Percentiles rank a stretch among this genome's conserved stretches.
phyloP scores from a whole-genome alignment of 2,888 invertebrate species.

The Xestobium rufovillosum region DNA sequence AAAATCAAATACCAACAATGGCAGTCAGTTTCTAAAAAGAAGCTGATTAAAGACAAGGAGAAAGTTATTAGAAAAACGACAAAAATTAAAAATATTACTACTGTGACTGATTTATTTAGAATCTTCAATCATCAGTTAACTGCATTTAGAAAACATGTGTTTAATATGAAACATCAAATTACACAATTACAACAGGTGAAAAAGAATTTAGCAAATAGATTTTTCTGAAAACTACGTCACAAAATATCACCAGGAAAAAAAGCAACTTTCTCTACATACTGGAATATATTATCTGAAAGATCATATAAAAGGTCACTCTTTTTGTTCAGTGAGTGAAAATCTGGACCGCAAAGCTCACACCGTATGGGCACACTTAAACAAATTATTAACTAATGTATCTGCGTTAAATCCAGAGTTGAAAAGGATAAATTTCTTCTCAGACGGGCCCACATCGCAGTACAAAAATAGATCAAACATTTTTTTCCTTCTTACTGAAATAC shows the following conservation, averaged over 20 bases:
- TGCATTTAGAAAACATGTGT: slow-evolving; percentile 10
- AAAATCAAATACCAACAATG: no score
- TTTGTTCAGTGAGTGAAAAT: slow-evolving; percentile 15
- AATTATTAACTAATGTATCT: slow-evolving; percentile 6
- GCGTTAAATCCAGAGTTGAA: slow-evolving; percentile 7
- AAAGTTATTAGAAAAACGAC: no score
- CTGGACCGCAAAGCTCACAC: slow-evolving; percentile 14
- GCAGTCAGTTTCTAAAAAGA: slow-evolving; percentile 1
- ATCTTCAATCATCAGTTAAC: not conserved
- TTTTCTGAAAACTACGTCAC: slow-evolving; percentile 16
- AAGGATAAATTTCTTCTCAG: slow-evolving; percentile 12
- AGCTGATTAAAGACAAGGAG: slow-evolving; percentile 2
- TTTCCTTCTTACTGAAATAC: slow-evolving; percentile 5
- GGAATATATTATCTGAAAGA: slow-evolving; percentile 7
- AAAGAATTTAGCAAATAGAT: slow-evolving; percentile 11
- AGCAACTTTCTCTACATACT: no score
- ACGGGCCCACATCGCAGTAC: slow-evolving; percentile 17
- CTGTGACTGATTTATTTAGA: no score
- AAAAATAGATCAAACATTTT: slow-evolving; percentile 12
- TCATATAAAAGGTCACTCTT: slow-evolving; percentile 11
- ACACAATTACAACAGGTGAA: slow-evolving; percentile 11
- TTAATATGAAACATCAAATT: slow-evolving; percentile 9
- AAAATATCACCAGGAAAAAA: slow-evolving; percentile 13
- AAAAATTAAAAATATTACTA: slow-evolving; percentile 6
- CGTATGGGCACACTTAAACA: slow-evolving; percentile 15